phyloP scores from a whole-genome alignment of 1,140 invertebrate species.

The Ridgeia piscesae region DNA sequence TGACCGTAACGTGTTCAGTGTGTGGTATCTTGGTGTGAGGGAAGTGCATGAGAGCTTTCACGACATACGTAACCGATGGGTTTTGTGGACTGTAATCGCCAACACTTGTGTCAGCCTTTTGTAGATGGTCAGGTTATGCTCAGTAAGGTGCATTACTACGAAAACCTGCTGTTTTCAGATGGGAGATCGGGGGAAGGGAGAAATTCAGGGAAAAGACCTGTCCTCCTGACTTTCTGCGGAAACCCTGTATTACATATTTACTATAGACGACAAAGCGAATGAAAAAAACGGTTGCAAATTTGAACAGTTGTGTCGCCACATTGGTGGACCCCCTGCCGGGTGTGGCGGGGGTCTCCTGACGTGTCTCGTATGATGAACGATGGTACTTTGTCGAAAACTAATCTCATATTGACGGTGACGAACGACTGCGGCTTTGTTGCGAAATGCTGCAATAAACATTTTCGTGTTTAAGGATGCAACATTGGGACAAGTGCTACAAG shows the following conservation, averaged over 20 bases:
- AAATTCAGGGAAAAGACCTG: not conserved
- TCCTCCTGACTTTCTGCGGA: not conserved
- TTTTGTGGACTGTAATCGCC: too few species aligned
- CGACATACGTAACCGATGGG: too few species aligned
- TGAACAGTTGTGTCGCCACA: not conserved
- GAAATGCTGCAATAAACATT: not conserved
- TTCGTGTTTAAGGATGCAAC: not conserved
- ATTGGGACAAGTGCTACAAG: not conserved
- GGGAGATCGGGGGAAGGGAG: not conserved
- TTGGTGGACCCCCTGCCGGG: not conserved
- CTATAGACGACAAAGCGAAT: not conserved
- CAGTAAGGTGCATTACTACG: not conserved
- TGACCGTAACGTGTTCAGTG: too few species aligned
- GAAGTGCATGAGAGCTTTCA: too few species aligned
- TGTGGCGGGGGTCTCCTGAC: not conserved
- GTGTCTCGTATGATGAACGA: not conserved
- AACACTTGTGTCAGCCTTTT: too few species aligned
- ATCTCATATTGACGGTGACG: constrained; percentile 4
- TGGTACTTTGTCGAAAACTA: not conserved
- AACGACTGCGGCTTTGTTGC: not conserved
- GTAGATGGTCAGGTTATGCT: not conserved
- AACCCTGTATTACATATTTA: not conserved
- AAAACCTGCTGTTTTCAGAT: not conserved
- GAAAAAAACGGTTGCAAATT: not conserved
- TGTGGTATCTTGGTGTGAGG: too few species aligned